Evolutionary conservation across 35 echinoderm and acorn worm species (phyloP).

Genomic region (Heliocidaris tuberculata): DNA sequence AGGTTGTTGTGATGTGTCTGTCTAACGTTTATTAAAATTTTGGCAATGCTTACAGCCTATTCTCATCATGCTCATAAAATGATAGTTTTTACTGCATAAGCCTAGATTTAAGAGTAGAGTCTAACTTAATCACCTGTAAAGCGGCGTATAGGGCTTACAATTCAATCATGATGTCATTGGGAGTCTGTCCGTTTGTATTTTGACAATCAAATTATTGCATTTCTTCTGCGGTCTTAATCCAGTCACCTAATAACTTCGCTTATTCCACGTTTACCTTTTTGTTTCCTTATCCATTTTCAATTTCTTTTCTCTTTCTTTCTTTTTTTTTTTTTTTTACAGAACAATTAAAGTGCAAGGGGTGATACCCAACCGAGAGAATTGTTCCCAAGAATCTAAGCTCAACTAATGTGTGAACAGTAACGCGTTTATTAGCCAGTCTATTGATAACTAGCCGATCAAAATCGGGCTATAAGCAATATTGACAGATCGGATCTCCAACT

Average conservation of each 20-base stretch:
- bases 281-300: neutral
- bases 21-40: too few species aligned
- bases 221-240: neutral
- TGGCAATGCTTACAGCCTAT: too few species aligned
- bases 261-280: neutral
- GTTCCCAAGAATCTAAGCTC: neutral
- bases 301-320: neutral
- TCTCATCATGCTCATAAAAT: too few species aligned
- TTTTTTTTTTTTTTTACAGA: neutral
- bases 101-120: neutral
- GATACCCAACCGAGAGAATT: slow-evolving; percentile 16
- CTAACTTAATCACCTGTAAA: neutral
- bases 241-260: neutral
- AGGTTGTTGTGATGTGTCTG: too few species aligned
- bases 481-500: slow-evolving; percentile 21
- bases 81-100: neutral
- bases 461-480: slow-evolving; percentile 48
- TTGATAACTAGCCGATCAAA: slow-evolving; percentile 50
- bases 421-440: slow-evolving; percentile 43
- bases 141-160: too few species aligned
- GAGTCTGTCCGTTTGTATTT: neutral
- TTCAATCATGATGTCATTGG: neutral
- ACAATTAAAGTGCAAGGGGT: neutral
- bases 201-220: slow-evolving; percentile 48
- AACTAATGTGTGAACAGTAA: slow-evolving; percentile 45